Evolutionary conservation across 2,113 vertebrate genomes (phyloP).

Genomic region (Ciconia maguari): DNA sequence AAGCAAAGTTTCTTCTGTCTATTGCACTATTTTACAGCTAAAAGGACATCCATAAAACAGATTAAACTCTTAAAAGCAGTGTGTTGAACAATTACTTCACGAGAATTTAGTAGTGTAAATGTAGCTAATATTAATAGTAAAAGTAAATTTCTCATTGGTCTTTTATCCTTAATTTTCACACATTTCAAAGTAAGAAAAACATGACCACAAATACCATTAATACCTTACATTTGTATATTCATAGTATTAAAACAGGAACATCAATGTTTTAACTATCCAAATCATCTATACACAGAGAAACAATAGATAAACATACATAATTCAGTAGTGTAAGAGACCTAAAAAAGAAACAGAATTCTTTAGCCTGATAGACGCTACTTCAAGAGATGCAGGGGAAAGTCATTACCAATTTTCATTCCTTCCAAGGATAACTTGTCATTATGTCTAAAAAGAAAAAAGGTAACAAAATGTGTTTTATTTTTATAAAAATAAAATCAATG

Average conservation of each 20-base stretch:
- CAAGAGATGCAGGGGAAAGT: not conserved
- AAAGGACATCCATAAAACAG: slow-evolving; percentile 14
- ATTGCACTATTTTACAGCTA: not conserved
- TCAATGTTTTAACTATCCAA: not conserved
- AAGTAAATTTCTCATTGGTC: not conserved
- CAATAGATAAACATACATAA: not conserved
- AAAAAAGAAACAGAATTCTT: not conserved
- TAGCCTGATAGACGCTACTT: not conserved
- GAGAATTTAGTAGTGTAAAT: not conserved
- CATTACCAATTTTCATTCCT: not conserved
- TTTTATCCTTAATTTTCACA: not conserved
- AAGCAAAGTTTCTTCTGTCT: slow-evolving; percentile 11
- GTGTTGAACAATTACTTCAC: slow-evolving; percentile 14
- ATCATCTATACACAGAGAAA: not conserved
- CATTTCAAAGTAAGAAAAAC: not conserved
- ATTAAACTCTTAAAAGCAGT: not conserved
- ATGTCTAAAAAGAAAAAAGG: not conserved
- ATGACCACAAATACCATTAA: not conserved
- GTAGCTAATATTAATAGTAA: not conserved
- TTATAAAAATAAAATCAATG: slow-evolving; percentile 38
- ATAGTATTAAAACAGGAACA: not conserved
- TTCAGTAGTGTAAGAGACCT: not conserved
- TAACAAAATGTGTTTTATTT: slow-evolving; percentile 29
- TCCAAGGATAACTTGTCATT: slow-evolving; percentile 15
- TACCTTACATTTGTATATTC: not conserved